Percentiles rank a stretch among this genome's conserved stretches.
phyloP scores from a whole-genome alignment of 2,888 invertebrate genomes.

The Linnaemya tessellans region DNA sequence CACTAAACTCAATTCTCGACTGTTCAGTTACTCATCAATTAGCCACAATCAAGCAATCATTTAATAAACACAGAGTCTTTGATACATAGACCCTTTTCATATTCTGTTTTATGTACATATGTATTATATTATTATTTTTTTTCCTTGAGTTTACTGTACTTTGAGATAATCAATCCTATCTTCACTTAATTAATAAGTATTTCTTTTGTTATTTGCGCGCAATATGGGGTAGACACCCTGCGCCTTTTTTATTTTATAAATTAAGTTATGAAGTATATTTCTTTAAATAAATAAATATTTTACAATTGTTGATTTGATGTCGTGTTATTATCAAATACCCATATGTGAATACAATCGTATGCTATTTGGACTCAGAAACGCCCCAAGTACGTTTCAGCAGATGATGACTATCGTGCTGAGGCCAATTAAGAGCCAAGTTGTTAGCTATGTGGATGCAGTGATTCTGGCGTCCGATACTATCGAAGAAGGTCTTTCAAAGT shows the following conservation, averaged over 20 bases:
- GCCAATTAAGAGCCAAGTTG: slow-evolving; percentile 45
- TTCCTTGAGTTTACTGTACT: too few species aligned
- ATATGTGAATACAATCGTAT: slow-evolving; percentile 56
- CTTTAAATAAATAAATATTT: neutral
- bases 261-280: too few species aligned
- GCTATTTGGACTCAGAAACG: slow-evolving; percentile 68
- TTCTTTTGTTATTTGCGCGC: neutral
- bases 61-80: neutral
- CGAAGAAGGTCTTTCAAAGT: neutral
- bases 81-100: neutral
- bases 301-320: too few species aligned
- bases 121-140: neutral
- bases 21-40: neutral
- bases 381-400: slow-evolving; percentile 80
- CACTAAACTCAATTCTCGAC: too few species aligned
- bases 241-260: neutral
- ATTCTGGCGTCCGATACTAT: slow-evolving; percentile 28
- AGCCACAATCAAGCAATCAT: neutral
- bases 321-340: too few species aligned
- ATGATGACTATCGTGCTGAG: slow-evolving; percentile 65
- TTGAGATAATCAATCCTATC: neutral
- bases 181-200: neutral
- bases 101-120: too few species aligned
- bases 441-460: slow-evolving; percentile 42
- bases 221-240: neutral